Evolutionary conservation across 2,888 invertebrate genomes (phyloP).

Genomic region (Pterostichus niger): DNA sequence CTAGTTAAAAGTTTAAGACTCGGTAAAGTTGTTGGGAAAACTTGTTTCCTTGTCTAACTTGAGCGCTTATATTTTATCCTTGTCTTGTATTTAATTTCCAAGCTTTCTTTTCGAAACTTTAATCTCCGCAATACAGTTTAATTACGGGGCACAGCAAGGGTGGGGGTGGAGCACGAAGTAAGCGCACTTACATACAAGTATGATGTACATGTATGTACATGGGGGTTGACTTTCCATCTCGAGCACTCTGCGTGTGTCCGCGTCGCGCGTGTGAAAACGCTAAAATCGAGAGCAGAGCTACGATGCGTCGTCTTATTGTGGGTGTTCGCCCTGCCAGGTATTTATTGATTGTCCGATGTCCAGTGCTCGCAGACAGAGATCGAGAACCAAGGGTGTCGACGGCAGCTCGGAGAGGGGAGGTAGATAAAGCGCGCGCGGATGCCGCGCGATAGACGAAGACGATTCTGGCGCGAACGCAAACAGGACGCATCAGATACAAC

Average conservation of each 20-base stretch:
- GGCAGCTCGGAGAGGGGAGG: constrained; percentile 64
- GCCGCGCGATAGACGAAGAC: too few relatives aligned
- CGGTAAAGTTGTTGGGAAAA: constrained; percentile 64
- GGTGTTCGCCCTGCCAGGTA: constrained; percentile 61
- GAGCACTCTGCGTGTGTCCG: not conserved
- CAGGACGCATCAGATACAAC: too few relatives aligned
- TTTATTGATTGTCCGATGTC: constrained; percentile 72
- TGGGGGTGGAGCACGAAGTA: not conserved
- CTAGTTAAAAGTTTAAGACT: constrained; percentile 75
- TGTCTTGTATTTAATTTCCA: constrained; percentile 72
- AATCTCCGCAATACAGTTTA: constrained; percentile 70
- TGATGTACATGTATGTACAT: not conserved
- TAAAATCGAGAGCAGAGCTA: not conserved
- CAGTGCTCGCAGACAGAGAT: constrained; percentile 69
- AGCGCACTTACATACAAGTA: not conserved
- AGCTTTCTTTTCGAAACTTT: constrained; percentile 72
- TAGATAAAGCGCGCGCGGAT: not conserved
- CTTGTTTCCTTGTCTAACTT: constrained; percentile 71
- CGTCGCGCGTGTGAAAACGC: not conserved
- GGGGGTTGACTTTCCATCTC: not conserved
- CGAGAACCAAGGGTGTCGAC: constrained; percentile 70
- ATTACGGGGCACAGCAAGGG: constrained; percentile 46
- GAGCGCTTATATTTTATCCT: constrained; percentile 70
- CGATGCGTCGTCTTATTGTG: constrained; percentile 58
- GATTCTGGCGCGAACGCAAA: too few relatives aligned